Percentiles rank a stretch among this genome's conserved stretches.
Evolutionary conservation across 1,140 invertebrate species (phyloP).

Genomic region (Drosophila tsacasi): DNA sequence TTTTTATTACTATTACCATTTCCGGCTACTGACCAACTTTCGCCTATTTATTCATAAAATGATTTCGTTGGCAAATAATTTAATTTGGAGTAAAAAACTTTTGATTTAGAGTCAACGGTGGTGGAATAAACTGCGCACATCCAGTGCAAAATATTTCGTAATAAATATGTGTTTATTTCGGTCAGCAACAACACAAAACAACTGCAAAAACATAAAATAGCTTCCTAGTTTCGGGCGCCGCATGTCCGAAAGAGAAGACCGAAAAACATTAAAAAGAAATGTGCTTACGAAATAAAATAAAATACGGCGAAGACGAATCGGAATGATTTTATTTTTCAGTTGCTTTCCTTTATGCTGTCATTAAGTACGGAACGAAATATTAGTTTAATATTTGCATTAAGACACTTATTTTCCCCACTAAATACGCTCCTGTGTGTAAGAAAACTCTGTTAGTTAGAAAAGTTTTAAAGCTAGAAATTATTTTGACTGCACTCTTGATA

Average conservation of each 20-base stretch:
- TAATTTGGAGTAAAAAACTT: slow-evolving; percentile 20
- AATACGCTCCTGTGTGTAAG: neutral
- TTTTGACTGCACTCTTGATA: slow-evolving; percentile 56
- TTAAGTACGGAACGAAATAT: neutral
- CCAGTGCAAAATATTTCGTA: too few species aligned
- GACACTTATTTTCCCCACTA: too few species aligned
- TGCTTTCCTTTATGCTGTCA: slow-evolving; percentile 22
- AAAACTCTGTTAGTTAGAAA: slow-evolving; percentile 60
- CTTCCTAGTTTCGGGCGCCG: slow-evolving; percentile 7
- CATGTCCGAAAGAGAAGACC: slow-evolving; percentile 6
- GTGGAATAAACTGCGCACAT: slow-evolving; percentile 39
- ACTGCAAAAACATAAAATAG: slow-evolving; percentile 1
- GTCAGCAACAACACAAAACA: neutral
- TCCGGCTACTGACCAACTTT: slow-evolving; percentile 20
- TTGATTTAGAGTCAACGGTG: slow-evolving; percentile 49
- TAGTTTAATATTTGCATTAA: too few species aligned
- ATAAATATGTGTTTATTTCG: slow-evolving; percentile 35
- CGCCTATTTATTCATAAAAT: neutral
- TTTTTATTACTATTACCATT: neutral
- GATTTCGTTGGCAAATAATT: slow-evolving; percentile 23
- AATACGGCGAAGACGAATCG: too few species aligned
- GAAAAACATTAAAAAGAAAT: slow-evolving; percentile 50
- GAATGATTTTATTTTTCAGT: neutral
- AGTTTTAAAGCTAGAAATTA: slow-evolving; percentile 55
- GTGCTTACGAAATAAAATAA: neutral